These are phyloP conservation scores for Pterocles burchelli DNA, from an alignment of 2,113 vertebrate species.

Conservation along the genomic window DNA sequence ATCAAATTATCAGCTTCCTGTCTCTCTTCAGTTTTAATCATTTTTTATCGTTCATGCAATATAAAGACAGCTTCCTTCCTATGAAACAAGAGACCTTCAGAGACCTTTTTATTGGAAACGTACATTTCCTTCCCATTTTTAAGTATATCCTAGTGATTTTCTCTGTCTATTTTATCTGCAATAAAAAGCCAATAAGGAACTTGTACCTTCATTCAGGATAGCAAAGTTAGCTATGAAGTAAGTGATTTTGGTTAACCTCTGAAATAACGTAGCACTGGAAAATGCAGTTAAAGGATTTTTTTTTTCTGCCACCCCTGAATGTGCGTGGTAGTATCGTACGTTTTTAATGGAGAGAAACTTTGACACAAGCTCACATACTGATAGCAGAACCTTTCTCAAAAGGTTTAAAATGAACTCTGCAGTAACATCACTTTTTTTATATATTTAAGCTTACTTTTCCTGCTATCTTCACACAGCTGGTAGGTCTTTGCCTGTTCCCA, in stretches of 20 bases:
- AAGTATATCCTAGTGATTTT: slow-evolving; percentile 63
- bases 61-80: slow-evolving; percentile 84
- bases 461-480: background rate
- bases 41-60: slow-evolving; percentile 82
- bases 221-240: slow-evolving; percentile 52
- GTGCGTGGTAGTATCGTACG: background rate
- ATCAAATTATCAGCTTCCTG: slow-evolving; percentile 84
- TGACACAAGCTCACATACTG: background rate
- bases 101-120: slow-evolving; percentile 72
- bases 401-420: background rate
- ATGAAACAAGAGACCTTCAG: slow-evolving; percentile 74
- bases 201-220: slow-evolving; percentile 57
- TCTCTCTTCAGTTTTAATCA: slow-evolving; percentile 74
- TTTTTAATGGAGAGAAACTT: background rate
- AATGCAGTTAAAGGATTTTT: background rate
- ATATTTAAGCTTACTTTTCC: background rate
- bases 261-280: background rate
- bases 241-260: slow-evolving; percentile 62
- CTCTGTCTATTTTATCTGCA: slow-evolving; percentile 65
- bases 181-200: slow-evolving; percentile 67
- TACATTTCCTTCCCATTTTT: slow-evolving; percentile 74
- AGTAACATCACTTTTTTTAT: background rate
- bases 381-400: background rate
- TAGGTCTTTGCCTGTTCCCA: background rate
- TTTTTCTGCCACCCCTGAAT: background rate